Evolutionary conservation across 2,797 vertebrate genomes (phyloP).

Genomic region (Notoglanidium macrostoma): DNA sequence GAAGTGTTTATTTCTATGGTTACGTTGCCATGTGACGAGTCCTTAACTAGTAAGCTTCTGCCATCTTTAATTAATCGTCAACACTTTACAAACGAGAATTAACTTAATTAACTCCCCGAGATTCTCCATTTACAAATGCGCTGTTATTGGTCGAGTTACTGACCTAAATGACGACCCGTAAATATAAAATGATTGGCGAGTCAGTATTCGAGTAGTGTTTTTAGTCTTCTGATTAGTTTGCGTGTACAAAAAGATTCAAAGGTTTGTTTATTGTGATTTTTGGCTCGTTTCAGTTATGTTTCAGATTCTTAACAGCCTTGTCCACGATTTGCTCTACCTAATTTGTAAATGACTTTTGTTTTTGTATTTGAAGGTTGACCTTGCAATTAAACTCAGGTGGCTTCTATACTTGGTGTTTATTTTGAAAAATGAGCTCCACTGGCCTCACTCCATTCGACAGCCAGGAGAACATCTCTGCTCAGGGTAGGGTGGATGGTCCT

Average conservation of each 20-base stretch:
- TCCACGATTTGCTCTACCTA: not conserved
- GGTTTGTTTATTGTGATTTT: not conserved
- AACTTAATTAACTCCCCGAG: not conserved
- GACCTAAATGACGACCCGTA: not conserved
- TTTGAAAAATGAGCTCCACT: conserved; percentile 65
- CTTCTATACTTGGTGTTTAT: not conserved
- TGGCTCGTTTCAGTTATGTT: not conserved
- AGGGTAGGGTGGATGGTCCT: conserved; percentile 48
- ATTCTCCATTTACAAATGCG: not conserved
- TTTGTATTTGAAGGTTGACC: not conserved
- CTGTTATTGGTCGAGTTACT: conserved; percentile 14
- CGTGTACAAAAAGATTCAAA: fast-evolving
- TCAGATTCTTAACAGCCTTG: not conserved
- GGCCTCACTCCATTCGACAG: conserved; percentile 33
- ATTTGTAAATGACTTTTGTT: not conserved
- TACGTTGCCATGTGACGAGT: conserved; percentile 12
- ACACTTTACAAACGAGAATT: not conserved
- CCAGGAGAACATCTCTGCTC: conserved; percentile 64
- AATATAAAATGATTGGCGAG: conserved; percentile 14
- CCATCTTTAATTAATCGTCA: conserved; percentile 11
- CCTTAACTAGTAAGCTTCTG: not conserved
- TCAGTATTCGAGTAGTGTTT: not conserved
- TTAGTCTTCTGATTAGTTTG: not conserved
- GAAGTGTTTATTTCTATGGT: conserved; percentile 30
- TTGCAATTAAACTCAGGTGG: not conserved